phyloP scores from a whole-genome alignment of 2,113 vertebrate species.

The Petaurus breviceps region DNA sequence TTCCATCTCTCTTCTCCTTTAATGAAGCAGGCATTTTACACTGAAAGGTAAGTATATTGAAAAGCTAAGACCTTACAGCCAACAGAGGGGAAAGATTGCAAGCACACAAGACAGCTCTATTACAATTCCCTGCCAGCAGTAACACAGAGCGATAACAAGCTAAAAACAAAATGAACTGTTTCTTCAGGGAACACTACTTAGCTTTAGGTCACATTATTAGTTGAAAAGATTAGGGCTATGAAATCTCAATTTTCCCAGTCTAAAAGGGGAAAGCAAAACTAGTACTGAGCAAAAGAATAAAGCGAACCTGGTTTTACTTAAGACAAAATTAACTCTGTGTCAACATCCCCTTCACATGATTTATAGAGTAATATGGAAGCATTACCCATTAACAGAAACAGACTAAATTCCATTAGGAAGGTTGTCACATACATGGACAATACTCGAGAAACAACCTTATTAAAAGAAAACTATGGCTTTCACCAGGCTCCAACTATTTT shows the following conservation, averaged over 20 bases:
- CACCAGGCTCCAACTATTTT: background rate
- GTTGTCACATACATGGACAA: background rate
- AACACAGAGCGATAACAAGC: background rate
- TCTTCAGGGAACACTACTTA: slow-evolving; percentile 62
- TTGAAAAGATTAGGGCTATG: slow-evolving; percentile 72
- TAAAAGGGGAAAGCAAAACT: slow-evolving; percentile 64
- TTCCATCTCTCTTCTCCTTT: background rate
- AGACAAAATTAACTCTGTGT: slow-evolving; percentile 72
- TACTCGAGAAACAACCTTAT: slow-evolving; percentile 26
- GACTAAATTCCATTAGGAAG: slow-evolving; percentile 23
- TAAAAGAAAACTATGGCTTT: slow-evolving; percentile 19
- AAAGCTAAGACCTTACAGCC: slow-evolving; percentile 31
- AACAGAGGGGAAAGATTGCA: background rate
- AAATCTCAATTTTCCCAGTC: slow-evolving; percentile 74
- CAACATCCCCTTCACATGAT: slow-evolving; percentile 66
- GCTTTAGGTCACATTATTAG: slow-evolving; percentile 62
- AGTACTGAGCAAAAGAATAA: slow-evolving; percentile 76
- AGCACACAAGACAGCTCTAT: background rate
- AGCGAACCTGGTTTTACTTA: slow-evolving; percentile 70
- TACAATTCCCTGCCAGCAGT: background rate
- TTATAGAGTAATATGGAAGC: slow-evolving; percentile 74
- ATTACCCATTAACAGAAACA: slow-evolving; percentile 23
- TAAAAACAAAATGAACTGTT: slow-evolving; percentile 56
- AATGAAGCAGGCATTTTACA: background rate
- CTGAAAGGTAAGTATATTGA: slow-evolving; percentile 22